Percentiles rank a stretch among this genome's conserved stretches.
These are phyloP conservation scores for Equus przewalskii DNA, from an alignment of 2,113 vertebrate genomes.

Conservation along the genomic window DNA sequence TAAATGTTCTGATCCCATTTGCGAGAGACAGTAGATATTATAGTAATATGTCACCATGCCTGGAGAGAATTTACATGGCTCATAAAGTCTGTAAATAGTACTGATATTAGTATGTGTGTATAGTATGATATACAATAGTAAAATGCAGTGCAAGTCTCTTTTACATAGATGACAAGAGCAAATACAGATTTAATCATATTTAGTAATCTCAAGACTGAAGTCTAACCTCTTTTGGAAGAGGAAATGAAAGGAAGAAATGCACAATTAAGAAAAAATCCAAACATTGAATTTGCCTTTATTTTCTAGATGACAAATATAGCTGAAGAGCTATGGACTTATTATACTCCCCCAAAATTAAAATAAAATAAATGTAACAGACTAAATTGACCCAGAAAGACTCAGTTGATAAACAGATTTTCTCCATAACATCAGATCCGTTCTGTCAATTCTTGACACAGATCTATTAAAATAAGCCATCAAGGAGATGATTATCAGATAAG, in stretches of 20 bases:
- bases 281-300: not conserved
- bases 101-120: not conserved
- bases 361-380: not conserved
- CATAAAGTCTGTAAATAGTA: not conserved
- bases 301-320: not conserved
- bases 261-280: not conserved
- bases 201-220: not conserved
- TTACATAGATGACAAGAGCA: not conserved
- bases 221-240: not conserved
- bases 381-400: not conserved
- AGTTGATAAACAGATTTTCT: not conserved
- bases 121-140: not conserved
- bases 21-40: not conserved
- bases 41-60: not conserved
- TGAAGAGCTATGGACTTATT: not conserved
- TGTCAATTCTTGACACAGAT: not conserved
- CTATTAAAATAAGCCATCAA: slow-evolving; percentile 22
- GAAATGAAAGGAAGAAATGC: not conserved
- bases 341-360: not conserved
- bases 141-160: not conserved
- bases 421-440: not conserved
- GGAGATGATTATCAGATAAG: not conserved
- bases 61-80: not conserved
- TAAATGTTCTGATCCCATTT: not conserved
- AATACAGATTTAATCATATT: not conserved